Conservation (phyloP, 1,140 invertebrate species). For the Orius insidiosus region DNA sequence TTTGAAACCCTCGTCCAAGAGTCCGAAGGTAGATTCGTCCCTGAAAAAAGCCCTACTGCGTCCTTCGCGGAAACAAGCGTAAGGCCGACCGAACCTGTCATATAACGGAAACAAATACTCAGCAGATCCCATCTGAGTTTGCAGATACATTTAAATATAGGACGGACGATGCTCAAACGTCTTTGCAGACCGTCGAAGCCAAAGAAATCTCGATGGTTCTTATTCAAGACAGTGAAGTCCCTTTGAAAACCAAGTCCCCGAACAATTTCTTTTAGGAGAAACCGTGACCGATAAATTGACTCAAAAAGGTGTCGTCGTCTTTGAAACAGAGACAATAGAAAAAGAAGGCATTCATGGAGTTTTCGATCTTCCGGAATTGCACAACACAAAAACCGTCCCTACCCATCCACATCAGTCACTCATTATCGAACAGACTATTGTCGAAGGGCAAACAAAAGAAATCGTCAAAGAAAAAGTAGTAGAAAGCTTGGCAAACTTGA, state of each 20-base stretch:
- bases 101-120: conserved; percentile 34
- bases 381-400: conserved; percentile 32
- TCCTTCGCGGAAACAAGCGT: conserved; percentile 32
- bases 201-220: conserved; percentile 35
- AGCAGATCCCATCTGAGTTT: conserved; percentile 34
- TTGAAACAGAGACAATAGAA: conserved; percentile 33
- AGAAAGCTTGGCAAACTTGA: conserved; percentile 28
- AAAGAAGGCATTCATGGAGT: conserved; percentile 33
- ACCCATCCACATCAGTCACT: conserved; percentile 35
- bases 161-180: conserved; percentile 30
- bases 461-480: conserved; percentile 26
- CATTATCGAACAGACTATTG: conserved; percentile 37
- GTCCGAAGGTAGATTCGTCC: conserved; percentile 32
- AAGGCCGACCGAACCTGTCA: conserved; percentile 33
- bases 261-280: conserved; percentile 19
- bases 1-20: conserved; percentile 35
- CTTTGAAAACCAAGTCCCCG: conserved; percentile 24
- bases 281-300: conserved; percentile 27
- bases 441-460: conserved; percentile 30
- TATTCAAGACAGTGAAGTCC: conserved; percentile 33
- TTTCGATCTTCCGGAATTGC: conserved; percentile 33
- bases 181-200: conserved; percentile 34
- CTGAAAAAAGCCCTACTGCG: conserved; percentile 27
- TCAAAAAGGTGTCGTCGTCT: conserved; percentile 31
- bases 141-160: conserved; percentile 32